Base-by-base conservation (phyloP, 2,113 vertebrate species). In the Arenaria interpres region DNA sequence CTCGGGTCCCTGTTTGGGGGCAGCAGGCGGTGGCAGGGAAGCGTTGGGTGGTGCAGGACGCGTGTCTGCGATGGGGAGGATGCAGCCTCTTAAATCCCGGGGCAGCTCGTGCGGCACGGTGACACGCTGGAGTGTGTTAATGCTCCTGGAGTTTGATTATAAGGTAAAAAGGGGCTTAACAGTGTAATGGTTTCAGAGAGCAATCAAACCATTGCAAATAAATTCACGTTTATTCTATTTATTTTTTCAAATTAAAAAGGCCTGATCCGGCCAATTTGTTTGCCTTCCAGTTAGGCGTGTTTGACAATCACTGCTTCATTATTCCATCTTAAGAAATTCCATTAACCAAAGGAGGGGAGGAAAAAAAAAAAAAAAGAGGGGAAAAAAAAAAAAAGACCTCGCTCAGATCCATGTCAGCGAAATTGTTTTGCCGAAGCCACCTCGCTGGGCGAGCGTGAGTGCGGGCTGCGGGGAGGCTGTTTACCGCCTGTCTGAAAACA, bases 201-300 rank as follows among this genome's bases (percentile, higher is more conserved):
- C 89, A 88, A 93, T 95, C 95, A 96, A 94, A 88, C 66, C 66
- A 46, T 64, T 90, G 95, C 93, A 93, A 97, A 97, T 91, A 97
- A 95, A 96, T 92, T 88, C 95, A 32, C 15, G 2, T 91, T 97
- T 96, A 93, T 96, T 95, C 93, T 94, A 95, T 96, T 97, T 97
- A 78, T 97, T 96, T 96, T 96, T 96, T 95, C 20, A 11, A 94
- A 96, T 96, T 95, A 92, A 97, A 96, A 97, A 92, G 89, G 80
- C 84, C 90, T 93, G 88, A 97, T 97, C 83, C 17, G 5, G 75
- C 78, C 89, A 94, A 97, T 91, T 93, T 97, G 90, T 97, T 96
- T 97, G 95, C 90, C 83, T 97, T 96, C 73, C 84, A 94, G 91
- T 95, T 95, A 88, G 90, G 86, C 4, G 0, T 91, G 74, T 96